A percentile compares a stretch with the other conserved stretches of the same genome.
These are phyloP conservation scores for Cenopis cana DNA, from an alignment of 2,888 invertebrate genomes.

Conservation along the genomic window DNA sequence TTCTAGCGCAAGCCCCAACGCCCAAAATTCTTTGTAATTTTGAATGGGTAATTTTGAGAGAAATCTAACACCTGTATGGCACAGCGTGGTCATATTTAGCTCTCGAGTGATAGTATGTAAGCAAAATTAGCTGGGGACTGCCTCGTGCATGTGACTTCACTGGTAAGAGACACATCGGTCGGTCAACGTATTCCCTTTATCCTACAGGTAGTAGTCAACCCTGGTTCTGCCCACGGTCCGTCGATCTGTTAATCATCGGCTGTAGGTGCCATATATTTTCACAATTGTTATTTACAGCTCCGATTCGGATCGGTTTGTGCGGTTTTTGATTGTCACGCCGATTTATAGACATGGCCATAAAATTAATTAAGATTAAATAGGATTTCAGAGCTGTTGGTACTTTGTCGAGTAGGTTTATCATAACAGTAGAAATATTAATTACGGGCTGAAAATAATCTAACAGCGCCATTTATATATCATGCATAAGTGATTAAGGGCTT, in stretches of 20 bases:
- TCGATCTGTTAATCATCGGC: conserved; percentile 79
- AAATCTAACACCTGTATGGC: neutral
- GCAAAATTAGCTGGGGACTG: neutral
- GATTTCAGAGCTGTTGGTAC: neutral
- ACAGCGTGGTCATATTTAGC: neutral
- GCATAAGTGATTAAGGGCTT: too few species aligned
- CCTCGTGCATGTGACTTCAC: neutral
- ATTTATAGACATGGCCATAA: conserved; percentile 29
- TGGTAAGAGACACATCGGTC: neutral
- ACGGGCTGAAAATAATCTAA: neutral
- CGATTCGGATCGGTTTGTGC: conserved; percentile 47
- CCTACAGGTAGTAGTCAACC: neutral
- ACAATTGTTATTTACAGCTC: conserved; percentile 76
- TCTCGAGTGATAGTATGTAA: neutral
- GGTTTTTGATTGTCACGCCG: conserved; percentile 44
- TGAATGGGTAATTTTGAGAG: too few species aligned
- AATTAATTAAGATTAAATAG: conserved; percentile 36
- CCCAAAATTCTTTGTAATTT: neutral
- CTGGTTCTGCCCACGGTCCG: conserved; percentile 28
- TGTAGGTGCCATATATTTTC: conserved; percentile 67
- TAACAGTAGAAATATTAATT: neutral
- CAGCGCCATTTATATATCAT: neutral
- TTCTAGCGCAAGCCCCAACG: neutral
- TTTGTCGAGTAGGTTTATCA: neutral
- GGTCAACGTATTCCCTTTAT: too few species aligned